phyloP scores from a whole-genome alignment of 2,797 vertebrate species.

The Platalea minor region DNA sequence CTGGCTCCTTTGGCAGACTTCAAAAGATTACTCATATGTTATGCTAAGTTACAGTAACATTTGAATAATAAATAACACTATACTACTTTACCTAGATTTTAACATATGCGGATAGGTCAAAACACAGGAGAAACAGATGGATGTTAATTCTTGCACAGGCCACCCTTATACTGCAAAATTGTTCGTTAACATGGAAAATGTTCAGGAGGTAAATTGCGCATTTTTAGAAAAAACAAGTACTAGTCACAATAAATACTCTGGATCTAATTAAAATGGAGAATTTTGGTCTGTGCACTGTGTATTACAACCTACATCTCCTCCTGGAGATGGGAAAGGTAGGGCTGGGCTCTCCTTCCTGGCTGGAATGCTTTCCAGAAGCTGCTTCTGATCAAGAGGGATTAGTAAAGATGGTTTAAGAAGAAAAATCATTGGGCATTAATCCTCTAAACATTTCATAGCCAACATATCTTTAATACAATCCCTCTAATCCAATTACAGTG shows the following conservation, averaged over 20 bases:
- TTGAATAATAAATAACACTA: conserved; percentile 51
- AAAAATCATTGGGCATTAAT: conserved; percentile 57
- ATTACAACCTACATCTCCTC: neutral
- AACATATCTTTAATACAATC: conserved; percentile 55
- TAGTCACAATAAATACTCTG: neutral
- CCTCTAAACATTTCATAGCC: conserved; percentile 58
- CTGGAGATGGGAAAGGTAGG: neutral
- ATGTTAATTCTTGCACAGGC: neutral
- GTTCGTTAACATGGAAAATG: neutral
- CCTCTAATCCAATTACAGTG: conserved; percentile 71
- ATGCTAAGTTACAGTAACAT: conserved; percentile 43
- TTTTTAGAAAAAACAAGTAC: neutral
- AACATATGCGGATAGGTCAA: neutral
- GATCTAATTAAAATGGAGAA: neutral
- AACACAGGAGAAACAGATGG: neutral
- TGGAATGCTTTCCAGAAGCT: conserved; percentile 8
- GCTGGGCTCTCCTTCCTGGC: neutral
- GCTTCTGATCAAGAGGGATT: conserved; percentile 57
- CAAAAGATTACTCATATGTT: conserved; percentile 63
- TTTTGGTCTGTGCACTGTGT: neutral
- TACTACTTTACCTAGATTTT: neutral
- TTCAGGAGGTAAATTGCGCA: neutral
- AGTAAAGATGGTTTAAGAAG: conserved; percentile 53
- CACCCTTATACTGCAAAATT: neutral
- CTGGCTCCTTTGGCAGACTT: conserved; percentile 68